Evolutionary conservation across 2,797 vertebrate genomes (phyloP).

Genomic region (Diglossa cyanea): DNA sequence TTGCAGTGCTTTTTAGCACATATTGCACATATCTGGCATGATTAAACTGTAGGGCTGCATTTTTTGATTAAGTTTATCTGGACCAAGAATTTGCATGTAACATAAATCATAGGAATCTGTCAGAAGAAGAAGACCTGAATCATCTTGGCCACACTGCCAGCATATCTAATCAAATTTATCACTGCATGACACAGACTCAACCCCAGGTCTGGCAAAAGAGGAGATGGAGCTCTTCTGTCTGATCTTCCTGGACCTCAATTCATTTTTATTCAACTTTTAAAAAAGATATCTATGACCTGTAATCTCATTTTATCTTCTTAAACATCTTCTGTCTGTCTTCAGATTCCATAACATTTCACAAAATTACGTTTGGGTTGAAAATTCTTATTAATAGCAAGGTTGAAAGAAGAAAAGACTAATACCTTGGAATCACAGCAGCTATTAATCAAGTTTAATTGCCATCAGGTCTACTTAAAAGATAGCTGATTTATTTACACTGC

Average conservation of each 20-base stretch:
- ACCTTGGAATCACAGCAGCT: background rate
- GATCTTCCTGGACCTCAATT: conserved; percentile 52
- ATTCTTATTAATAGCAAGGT: conserved; percentile 31
- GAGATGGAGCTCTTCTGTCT: conserved; percentile 65
- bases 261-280: conserved; percentile 64
- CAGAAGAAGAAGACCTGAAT: conserved; percentile 25
- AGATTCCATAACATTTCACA: conserved; percentile 21
- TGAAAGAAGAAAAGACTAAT: conserved; percentile 49
- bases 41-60: background rate
- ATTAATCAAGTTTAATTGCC: conserved; percentile 62
- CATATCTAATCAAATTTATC: conserved; percentile 59
- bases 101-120: conserved; percentile 26
- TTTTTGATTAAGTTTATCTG: conserved; percentile 16
- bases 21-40: background rate
- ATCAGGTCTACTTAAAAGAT: background rate
- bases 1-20: background rate
- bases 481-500: background rate
- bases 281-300: conserved; percentile 51
- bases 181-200: conserved; percentile 18
- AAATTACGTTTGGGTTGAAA: conserved; percentile 1
- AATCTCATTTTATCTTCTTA: conserved; percentile 49
- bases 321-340: conserved; percentile 53
- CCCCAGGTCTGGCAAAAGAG: conserved; percentile 32
- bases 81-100: background rate
- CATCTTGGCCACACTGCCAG: background rate